Percentiles rank a stretch among this genome's conserved stretches.
phyloP scores from a whole-genome alignment of 1,140 invertebrate species.

The Parasteatoda tepidariorum region DNA sequence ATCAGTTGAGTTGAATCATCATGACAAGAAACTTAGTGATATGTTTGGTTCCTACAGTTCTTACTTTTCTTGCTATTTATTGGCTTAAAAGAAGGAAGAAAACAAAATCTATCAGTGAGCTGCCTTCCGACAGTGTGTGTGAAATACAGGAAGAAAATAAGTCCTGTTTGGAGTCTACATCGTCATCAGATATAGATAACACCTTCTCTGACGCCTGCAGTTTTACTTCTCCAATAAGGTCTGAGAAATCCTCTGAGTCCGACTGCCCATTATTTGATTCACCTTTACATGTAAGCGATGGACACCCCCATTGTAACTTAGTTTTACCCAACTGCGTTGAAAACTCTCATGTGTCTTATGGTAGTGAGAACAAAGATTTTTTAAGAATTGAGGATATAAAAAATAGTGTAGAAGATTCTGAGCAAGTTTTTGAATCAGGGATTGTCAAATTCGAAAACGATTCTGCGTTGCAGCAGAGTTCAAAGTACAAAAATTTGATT shows the following conservation, averaged over 20 bases:
- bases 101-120: background rate
- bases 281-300: background rate
- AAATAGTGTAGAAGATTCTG: too few relatives aligned
- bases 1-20: background rate
- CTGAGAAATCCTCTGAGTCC: slow-evolving; percentile 22
- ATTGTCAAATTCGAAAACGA: too few relatives aligned
- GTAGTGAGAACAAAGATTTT: background rate
- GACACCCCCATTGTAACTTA: background rate
- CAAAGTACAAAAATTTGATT: too few relatives aligned
- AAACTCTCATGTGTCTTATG: background rate
- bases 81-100: slow-evolving; percentile 52
- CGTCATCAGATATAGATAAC: slow-evolving; percentile 6
- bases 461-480: too few relatives aligned
- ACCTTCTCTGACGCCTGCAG: slow-evolving; percentile 45
- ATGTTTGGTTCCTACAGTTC: slow-evolving; percentile 25
- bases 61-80: slow-evolving; percentile 24
- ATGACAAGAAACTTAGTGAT: slow-evolving; percentile 1
- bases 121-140: too few relatives aligned
- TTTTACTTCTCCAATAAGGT: slow-evolving; percentile 26
- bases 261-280: background rate
- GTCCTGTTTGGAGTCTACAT: background rate
- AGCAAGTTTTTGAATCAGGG: too few relatives aligned
- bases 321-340: background rate
- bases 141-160: background rate
- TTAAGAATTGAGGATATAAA: background rate